These are phyloP conservation scores for Odontophorus gujanensis DNA, from an alignment of 2,113 vertebrate genomes.

Conservation along the genomic window DNA sequence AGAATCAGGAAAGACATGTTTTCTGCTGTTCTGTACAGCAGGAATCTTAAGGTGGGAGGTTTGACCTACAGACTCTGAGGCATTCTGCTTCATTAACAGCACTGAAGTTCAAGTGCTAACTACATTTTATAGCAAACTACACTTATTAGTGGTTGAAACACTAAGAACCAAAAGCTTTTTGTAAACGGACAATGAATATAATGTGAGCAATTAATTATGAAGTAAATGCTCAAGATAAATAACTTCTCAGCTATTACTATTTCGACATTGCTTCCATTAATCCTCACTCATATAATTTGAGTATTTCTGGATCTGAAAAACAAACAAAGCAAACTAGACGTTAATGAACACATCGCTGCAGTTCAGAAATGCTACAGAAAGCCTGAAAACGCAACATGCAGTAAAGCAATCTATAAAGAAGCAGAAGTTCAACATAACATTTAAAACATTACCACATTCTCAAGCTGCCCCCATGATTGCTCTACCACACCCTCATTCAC, in stretches of 20 bases:
- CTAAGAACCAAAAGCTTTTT: background rate
- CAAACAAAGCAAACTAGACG: background rate
- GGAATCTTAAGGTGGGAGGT: background rate
- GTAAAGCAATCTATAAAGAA: background rate
- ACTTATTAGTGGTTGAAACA: background rate
- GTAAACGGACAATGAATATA: background rate
- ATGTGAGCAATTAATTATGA: rapidly evolving
- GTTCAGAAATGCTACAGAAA: background rate
- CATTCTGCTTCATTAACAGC: background rate
- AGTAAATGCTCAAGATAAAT: background rate
- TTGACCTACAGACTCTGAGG: background rate
- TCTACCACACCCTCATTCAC: background rate
- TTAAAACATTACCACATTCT: background rate
- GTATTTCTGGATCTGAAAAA: background rate
- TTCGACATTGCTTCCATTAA: background rate
- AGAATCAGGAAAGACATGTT: background rate
- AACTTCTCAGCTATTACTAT: background rate
- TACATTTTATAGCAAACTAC: background rate
- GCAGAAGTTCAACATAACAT: background rate
- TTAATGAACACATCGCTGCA: background rate
- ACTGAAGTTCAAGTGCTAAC: background rate
- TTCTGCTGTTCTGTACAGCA: rapidly evolving
- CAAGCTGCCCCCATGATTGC: background rate
- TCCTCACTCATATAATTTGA: background rate
- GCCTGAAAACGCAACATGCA: background rate